Base-by-base conservation (phyloP, 2,113 vertebrate genomes). In the Thymallus thymallus region DNA sequence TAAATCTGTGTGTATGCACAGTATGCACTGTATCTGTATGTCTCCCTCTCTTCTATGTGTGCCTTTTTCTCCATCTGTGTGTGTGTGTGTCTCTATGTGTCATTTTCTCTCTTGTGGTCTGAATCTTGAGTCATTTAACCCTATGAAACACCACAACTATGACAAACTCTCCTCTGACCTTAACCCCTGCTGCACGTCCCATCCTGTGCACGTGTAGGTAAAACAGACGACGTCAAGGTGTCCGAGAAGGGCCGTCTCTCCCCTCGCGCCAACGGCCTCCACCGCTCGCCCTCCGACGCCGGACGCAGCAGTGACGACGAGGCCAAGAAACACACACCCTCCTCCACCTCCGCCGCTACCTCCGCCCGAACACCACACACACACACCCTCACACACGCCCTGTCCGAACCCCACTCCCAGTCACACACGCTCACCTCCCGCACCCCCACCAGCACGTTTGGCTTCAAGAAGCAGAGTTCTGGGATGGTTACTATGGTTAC, bases 221-320 rank as follows among this genome's bases (percentile, higher is more conserved):
- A 99, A 91, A 99, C 98, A 0, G 97, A 99, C 18, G 98, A 99
- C 69, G 94, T 95, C 66, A 99, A 99, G 87, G 98, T 98, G 71
- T 99, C 97, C 14, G 98, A 99, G 89, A 98, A 98, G 87, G 96
- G 96, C 68, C 90, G 94, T 51, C 91, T 95, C 69, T 97, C 96
- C 29, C 95, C 98, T 62, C 95, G 94, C 80, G 82, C 94, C 4
- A 93, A 94, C 76, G 93, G 94, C 82, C 92, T 96, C 73, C 97
- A 96, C 87, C 95, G 94, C 67, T 98, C 96, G n/a, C 95, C 96
- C 9, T 99, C 97, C 0, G 97, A 99, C 3, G 93, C 95, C 0
- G 96, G 96, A 41, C 95, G 96, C 81, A 97, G 95, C 92, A 98
- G 96, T 58, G 95, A 95, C 1, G 97, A 99, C 3, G 96, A 98